Percentiles rank a stretch among this genome's conserved stretches.
Conservation (phyloP, 2,888 invertebrate species). For the Cremastinae sp. region DNA sequence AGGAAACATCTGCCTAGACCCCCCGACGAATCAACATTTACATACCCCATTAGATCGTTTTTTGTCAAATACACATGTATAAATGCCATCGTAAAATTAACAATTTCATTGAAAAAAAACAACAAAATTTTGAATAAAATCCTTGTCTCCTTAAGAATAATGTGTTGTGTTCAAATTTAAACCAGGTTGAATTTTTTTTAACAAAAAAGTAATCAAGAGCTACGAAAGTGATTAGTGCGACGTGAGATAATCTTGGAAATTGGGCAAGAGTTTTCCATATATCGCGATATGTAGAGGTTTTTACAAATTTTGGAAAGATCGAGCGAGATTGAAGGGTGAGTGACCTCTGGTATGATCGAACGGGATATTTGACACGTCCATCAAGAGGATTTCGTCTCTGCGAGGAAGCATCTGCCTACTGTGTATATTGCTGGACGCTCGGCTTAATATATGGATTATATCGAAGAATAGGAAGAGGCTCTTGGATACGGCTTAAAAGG, state of each 20-base stretch:
- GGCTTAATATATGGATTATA: constrained; percentile 45
- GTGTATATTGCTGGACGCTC: constrained; percentile 48
- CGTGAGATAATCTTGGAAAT: neutral
- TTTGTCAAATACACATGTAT: constrained; percentile 27
- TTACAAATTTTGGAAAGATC: neutral
- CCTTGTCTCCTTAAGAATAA: too few relatives aligned
- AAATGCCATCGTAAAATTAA: neutral
- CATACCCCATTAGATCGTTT: constrained; percentile 66
- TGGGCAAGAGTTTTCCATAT: neutral
- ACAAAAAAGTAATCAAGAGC: too few relatives aligned
- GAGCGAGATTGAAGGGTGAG: constrained; percentile 48
- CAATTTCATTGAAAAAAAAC: neutral
- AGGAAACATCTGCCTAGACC: constrained; percentile 99
- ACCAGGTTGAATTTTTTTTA: too few relatives aligned
- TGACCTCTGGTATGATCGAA: constrained; percentile 25
- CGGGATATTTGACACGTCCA: constrained; percentile 12
- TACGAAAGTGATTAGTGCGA: neutral
- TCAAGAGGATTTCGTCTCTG: constrained; percentile 30
- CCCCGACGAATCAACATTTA: constrained; percentile 73
- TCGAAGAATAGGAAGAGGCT: constrained; percentile 57
- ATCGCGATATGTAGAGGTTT: constrained; percentile 12
- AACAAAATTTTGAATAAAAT: neutral
- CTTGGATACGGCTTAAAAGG: constrained; percentile 49
- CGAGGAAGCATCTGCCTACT: constrained; percentile 65
- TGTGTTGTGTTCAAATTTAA: too few relatives aligned